Conservation (phyloP, 2,888 invertebrate genomes). For the Phoenoteleia sp. region DNA sequence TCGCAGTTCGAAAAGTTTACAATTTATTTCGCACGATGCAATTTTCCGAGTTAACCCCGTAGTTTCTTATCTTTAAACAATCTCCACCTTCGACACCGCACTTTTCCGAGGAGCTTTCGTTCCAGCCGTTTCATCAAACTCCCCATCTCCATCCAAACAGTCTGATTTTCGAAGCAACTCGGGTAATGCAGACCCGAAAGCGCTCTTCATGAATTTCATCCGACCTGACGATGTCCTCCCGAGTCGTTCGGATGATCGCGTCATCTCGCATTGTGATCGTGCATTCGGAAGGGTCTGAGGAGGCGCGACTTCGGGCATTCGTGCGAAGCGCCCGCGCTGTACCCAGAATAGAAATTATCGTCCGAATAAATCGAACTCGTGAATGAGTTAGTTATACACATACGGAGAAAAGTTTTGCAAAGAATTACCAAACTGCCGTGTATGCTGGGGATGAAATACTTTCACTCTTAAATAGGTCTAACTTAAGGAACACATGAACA, state of each 20-base stretch:
- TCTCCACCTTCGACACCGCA: no score
- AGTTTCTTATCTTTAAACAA: no score
- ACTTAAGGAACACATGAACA: no score
- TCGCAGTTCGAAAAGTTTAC: no score
- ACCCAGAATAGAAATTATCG: constrained; percentile 50
- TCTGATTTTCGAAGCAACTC: constrained; percentile 25
- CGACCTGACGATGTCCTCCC: constrained; percentile 19
- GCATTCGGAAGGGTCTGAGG: constrained; percentile 29
- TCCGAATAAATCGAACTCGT: constrained; percentile 33
- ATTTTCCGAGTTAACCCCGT: no score
- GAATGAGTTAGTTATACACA: no score
- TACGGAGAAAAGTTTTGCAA: no score
- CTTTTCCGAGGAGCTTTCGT: no score
- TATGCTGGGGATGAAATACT: no score
- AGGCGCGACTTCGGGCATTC: constrained; percentile 41
- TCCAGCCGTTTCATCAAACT: constrained; percentile 6
- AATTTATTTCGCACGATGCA: no score
- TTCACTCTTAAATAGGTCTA: no score
- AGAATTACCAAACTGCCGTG: no score
- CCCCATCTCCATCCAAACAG: constrained; percentile 28
- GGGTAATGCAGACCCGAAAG: not conserved
- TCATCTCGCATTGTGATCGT: constrained; percentile 39
- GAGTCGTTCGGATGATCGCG: constrained; percentile 36
- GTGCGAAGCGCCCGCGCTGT: constrained; percentile 39
- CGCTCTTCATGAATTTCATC: constrained; percentile 18